A percentile compares a stretch with the other conserved stretches of the same genome.
Evolutionary conservation across 2,113 vertebrate species (phyloP).

Genomic region (Ictalurus furcatus): DNA sequence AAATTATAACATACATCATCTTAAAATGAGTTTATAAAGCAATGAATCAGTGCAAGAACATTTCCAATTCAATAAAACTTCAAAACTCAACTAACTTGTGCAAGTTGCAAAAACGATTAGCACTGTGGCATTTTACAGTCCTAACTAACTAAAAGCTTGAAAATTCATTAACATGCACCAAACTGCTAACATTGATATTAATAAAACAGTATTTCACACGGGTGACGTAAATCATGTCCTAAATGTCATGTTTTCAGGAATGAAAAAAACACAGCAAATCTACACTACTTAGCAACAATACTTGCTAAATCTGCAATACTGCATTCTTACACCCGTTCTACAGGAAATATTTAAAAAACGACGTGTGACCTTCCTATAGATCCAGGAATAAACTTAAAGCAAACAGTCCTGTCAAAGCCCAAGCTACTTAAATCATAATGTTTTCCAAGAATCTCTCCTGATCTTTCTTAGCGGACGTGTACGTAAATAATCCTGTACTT

Average conservation of each 20-base stretch:
- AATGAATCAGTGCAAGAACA: slow-evolving; percentile 29
- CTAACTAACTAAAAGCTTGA: slow-evolving; percentile 13
- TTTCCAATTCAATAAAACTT: slow-evolving; percentile 19
- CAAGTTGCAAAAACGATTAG: slow-evolving; percentile 52
- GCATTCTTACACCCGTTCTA: not conserved
- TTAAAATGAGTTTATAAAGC: slow-evolving; percentile 27
- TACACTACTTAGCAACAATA: not conserved
- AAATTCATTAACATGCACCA: slow-evolving; percentile 6
- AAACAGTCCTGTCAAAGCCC: not conserved
- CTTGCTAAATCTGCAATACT: slow-evolving; percentile 33
- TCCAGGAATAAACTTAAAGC: slow-evolving; percentile 6
- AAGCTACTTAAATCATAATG: not conserved
- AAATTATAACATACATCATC: not conserved
- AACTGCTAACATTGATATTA: not conserved
- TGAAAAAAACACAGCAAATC: slow-evolving; percentile 11
- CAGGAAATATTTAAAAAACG: slow-evolving; percentile 5
- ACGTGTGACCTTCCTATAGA: slow-evolving; percentile 7
- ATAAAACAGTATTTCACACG: slow-evolving; percentile 11
- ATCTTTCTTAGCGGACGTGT: not conserved
- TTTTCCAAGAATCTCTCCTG: not conserved
- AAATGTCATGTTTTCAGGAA: not conserved
- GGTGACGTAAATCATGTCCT: not conserved
- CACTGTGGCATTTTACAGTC: slow-evolving; percentile 33
- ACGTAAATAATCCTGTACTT: not conserved
- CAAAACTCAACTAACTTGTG: slow-evolving; percentile 35